Evolutionary conservation across 2,888 invertebrate species (phyloP), one percentile per base, ranked within the genome.

Genomic region (Autographa gamma): DNA sequence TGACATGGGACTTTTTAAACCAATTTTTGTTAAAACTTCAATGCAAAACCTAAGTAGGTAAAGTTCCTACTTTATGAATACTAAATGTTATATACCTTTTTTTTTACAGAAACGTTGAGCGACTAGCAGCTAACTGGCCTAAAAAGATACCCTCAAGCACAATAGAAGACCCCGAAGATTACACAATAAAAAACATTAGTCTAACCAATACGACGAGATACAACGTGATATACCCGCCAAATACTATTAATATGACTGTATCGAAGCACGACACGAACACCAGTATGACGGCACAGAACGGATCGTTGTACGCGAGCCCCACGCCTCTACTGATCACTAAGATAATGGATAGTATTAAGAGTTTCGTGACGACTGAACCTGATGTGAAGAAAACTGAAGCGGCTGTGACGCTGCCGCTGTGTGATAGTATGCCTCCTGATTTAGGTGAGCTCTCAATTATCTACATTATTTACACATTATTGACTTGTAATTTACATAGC

Each of bases 351-450:
- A 86, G 89, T 0, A 79, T 92, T 2, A 93, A 88, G 77, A 93
- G 89, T 68, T 71, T 88, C 31, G 89, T 88, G 38, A 91, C 90
- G 0, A 91, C 91, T 0, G 94, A 94, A 76, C 84, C 84, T 3
- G 87, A 83, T 13, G 52, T 85, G n/a, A 89, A 85, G 70, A 87
- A 82, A 74, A 91, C 84, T 67, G 91, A 90, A 52, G n/a, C 63
- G 16, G n/a, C 34, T 3, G 64, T 64, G 1, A 87, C 78, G 76
- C 88, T 90, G 91, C 96, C 89, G 77, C 89, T 92, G 32, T 97
- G 97, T 90, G 97, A 97, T 18, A 93, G 93, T 71, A 93, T 96
- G 62, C 97, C 97, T 41, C 96, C 97, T 48, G 96, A 97, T 91
- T 96, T 97, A 88, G 96, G 97, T 97, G 90, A 96, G 94, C 13